Evolutionary conservation across 2,797 vertebrate genomes (phyloP).

Genomic region (Arctocebus calabarensis): DNA sequence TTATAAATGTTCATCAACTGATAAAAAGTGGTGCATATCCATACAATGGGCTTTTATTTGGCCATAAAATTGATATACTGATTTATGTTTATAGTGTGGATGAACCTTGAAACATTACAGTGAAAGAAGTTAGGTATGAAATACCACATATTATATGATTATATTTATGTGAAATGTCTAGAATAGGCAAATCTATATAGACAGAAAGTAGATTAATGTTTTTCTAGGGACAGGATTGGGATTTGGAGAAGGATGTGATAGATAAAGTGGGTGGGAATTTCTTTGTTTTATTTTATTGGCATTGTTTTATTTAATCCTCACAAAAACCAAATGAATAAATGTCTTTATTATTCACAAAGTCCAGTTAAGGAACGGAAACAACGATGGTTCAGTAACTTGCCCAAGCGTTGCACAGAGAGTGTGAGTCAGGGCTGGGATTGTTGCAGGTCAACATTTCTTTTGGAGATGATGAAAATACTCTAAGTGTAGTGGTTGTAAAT

Average conservation of each 20-base stretch:
- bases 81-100: not conserved
- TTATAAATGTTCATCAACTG: not conserved
- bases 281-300: not conserved
- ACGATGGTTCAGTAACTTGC: not conserved
- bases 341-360: constrained; percentile 24
- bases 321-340: not conserved
- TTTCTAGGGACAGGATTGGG: not conserved
- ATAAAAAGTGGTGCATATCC: not conserved
- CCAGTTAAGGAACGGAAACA: constrained; percentile 29
- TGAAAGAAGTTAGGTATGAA: not conserved
- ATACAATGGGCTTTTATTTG: constrained; percentile 38
- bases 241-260: not conserved
- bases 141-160: not conserved
- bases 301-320: constrained; percentile 28
- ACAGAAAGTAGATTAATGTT: not conserved
- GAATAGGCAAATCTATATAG: not conserved
- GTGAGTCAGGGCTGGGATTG: not conserved
- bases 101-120: not conserved
- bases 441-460: not conserved
- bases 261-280: not conserved
- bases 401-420: not conserved
- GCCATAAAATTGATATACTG: constrained; percentile 25
- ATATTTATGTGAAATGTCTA: not conserved
- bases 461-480: constrained; percentile 11
- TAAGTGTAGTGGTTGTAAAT: not conserved